Conservation (phyloP, 2,888 invertebrate genomes). For the Zele albiditarsus region DNA sequence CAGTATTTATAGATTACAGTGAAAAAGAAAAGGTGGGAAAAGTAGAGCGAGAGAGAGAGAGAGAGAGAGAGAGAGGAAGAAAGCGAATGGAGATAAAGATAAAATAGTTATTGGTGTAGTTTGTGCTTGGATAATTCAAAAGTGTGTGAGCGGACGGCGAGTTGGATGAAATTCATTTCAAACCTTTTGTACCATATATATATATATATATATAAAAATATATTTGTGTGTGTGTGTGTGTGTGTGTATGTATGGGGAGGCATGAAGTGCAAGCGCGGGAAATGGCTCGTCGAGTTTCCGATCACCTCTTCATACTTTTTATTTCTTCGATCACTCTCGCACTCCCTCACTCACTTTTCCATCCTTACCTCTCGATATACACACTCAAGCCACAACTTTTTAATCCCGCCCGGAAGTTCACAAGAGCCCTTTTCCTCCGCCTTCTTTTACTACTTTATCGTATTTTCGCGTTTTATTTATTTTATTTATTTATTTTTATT, state of each 20-base stretch:
- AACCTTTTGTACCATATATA: background rate
- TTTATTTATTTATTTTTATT: background rate
- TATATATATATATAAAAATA: background rate
- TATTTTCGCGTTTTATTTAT: background rate
- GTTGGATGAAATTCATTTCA: background rate
- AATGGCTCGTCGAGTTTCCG: constrained; percentile 35
- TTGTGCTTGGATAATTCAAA: background rate
- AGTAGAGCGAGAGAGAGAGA: background rate
- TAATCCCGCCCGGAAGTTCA: constrained; percentile 34
- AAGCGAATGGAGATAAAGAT: background rate
- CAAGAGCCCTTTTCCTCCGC: constrained; percentile 11
- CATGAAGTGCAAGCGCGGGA: constrained; percentile 16
- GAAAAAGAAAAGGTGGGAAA: background rate
- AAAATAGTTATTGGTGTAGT: constrained; percentile 7
- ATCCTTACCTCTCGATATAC: background rate
- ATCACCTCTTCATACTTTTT: constrained; percentile 7
- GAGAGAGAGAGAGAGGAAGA: background rate
- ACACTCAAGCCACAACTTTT: constrained; percentile 40
- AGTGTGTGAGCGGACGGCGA: background rate
- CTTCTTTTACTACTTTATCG: background rate
- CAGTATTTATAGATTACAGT: background rate
- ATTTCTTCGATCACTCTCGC: constrained; percentile 5
- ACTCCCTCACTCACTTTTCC: background rate
- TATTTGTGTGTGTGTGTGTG: background rate
- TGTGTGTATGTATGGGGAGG: background rate